phyloP scores from a whole-genome alignment of 2,888 invertebrate species.

The Epiblema foenella region DNA sequence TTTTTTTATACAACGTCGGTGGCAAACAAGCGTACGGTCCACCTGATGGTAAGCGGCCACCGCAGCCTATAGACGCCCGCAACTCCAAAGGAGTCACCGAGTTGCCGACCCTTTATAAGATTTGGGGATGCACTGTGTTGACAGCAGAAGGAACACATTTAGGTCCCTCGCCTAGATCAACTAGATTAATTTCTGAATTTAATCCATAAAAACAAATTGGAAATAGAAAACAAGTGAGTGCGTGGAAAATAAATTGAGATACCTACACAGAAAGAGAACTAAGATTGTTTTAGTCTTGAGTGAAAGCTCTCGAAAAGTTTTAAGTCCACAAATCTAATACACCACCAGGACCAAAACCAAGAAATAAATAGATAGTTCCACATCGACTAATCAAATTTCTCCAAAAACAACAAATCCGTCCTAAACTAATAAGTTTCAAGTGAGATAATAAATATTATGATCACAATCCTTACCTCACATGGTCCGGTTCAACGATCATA shows the following conservation, averaged over 20 bases:
- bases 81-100: no score
- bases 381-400: no score
- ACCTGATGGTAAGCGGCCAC: no score
- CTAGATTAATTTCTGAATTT: neutral
- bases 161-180: no score
- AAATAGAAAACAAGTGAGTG: neutral
- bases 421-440: neutral
- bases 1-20: no score
- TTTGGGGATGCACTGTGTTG: no score
- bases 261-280: neutral
- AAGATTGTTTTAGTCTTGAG: neutral
- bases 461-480: conserved; percentile 71
- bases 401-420: neutral
- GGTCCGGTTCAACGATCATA: conserved; percentile 84
- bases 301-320: neutral
- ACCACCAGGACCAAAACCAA: neutral
- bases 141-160: no score
- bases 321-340: neutral
- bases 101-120: no score
- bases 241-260: neutral
- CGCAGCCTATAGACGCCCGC: no score
- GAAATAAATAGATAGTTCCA: neutral
- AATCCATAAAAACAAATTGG: neutral
- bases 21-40: no score
- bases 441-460: conserved; percentile 29